phyloP scores from a whole-genome alignment of 2,888 invertebrate genomes.

The Amorpha juglandis region DNA sequence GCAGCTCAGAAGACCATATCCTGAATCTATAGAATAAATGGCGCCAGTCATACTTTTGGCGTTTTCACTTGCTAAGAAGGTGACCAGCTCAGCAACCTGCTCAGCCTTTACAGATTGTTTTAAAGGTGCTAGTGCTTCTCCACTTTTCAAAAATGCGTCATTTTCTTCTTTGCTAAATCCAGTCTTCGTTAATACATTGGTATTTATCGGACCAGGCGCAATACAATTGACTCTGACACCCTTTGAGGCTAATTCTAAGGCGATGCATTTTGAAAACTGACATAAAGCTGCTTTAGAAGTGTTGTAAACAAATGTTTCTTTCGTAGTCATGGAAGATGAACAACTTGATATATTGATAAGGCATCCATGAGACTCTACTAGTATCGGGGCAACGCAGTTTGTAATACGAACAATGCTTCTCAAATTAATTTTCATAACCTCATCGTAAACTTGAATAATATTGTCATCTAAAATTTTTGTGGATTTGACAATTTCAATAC shows the following conservation, averaged over 20 bases:
- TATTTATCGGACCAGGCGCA: conserved; percentile 87
- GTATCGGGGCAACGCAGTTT: conserved; percentile 40
- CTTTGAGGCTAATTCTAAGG: conserved; percentile 85
- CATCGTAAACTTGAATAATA: conserved; percentile 48
- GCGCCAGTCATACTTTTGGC: conserved; percentile 56
- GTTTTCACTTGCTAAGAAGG: conserved; percentile 55
- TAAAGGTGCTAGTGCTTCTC: conserved; percentile 34
- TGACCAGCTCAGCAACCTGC: conserved; percentile 51
- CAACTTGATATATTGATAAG: conserved; percentile 56
- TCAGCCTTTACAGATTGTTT: conserved; percentile 42
- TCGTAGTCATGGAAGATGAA: conserved; percentile 27
- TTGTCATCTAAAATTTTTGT: conserved; percentile 42
- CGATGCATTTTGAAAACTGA: conserved; percentile 89
- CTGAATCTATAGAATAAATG: conserved; percentile 44
- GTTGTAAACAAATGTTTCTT: conserved; percentile 70
- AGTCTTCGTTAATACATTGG: conserved; percentile 43
- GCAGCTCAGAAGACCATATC: conserved; percentile 32
- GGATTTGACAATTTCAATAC: conserved; percentile 44
- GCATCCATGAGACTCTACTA: conserved; percentile 50
- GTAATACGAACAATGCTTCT: conserved; percentile 49
- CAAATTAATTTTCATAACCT: conserved; percentile 48
- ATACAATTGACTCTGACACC: conserved; percentile 88
- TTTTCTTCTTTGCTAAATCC: conserved; percentile 37
- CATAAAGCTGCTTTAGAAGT: conserved; percentile 89
- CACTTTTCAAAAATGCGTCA: conserved; percentile 35